These are phyloP conservation scores for Protonibea diacanthus DNA, from an alignment of 2,797 vertebrate species.

Conservation along the genomic window DNA sequence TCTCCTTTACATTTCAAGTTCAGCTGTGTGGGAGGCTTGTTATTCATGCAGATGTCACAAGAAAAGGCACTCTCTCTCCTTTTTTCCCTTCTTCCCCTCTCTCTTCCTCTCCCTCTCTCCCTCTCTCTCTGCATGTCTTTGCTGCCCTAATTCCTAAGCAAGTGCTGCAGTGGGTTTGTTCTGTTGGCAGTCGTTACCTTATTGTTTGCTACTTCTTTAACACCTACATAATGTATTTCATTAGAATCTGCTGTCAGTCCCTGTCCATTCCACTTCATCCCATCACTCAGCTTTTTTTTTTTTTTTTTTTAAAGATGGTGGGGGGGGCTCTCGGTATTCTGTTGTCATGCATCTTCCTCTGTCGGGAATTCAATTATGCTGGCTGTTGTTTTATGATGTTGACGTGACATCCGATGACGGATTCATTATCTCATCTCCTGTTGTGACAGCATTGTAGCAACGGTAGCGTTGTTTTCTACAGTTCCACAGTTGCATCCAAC, in stretches of 20 bases:
- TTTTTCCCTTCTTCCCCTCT: not conserved
- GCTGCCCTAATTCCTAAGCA: constrained; percentile 66
- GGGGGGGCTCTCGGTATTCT: constrained; percentile 36
- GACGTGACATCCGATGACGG: constrained; percentile 82
- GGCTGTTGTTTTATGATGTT: constrained; percentile 85
- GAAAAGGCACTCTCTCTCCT: constrained; percentile 39
- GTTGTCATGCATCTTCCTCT: constrained; percentile 73
- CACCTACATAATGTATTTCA: constrained; percentile 84
- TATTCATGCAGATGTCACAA: constrained; percentile 78
- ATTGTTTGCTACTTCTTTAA: constrained; percentile 79
- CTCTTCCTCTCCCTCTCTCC: constrained; percentile 10
- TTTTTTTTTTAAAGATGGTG: constrained; percentile 11
- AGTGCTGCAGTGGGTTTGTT: constrained; percentile 55
- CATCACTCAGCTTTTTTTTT: constrained; percentile 43
- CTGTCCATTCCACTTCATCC: constrained; percentile 73
- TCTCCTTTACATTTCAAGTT: constrained; percentile 70
- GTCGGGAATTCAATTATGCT: constrained; percentile 84
- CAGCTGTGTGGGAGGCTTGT: constrained; percentile 74
- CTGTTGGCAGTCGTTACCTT: constrained; percentile 53
- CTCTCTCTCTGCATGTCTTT: constrained; percentile 33
- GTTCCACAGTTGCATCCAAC: constrained; percentile 13
- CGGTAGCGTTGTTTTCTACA: constrained; percentile 37
- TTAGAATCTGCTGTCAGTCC: constrained; percentile 77
- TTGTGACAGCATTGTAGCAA: constrained; percentile 67
- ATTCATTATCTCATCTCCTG: constrained; percentile 87